phyloP scores from a whole-genome alignment of 2,888 invertebrate genomes.

The Heliconius erato region DNA sequence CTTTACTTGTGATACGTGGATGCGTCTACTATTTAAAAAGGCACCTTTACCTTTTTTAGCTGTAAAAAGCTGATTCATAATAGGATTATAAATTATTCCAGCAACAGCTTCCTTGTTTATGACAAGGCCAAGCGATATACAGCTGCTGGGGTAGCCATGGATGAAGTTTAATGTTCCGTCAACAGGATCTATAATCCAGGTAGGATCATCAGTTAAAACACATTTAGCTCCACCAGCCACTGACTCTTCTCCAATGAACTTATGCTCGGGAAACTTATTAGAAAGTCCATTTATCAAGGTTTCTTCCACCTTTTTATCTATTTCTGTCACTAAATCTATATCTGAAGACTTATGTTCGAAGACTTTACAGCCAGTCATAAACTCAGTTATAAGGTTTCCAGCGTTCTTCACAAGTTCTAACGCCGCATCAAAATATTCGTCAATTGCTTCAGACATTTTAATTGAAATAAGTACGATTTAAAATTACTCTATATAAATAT shows the following conservation, averaged over 20 bases:
- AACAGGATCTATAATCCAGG: conserved; percentile 99
- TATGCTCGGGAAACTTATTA: conserved; percentile 91
- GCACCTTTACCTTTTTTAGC: conserved; percentile 95
- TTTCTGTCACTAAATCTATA: conserved; percentile 98
- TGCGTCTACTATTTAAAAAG: conserved; percentile 91
- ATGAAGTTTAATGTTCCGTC: conserved; percentile 99
- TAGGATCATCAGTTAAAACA: conserved; percentile 94
- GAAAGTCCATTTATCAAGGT: conserved; percentile 91
- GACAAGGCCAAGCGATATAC: conserved; percentile 94
- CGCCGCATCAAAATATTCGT: conserved; percentile 88
- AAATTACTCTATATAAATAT: not conserved
- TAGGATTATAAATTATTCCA: conserved; percentile 97
- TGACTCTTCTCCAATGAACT: conserved; percentile 93
- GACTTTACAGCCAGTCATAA: conserved; percentile 78
- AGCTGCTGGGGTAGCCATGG: conserved; percentile 95
- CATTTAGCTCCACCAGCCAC: conserved; percentile 87
- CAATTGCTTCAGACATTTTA: conserved; percentile 74
- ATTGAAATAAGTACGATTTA: not conserved
- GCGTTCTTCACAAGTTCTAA: conserved; percentile 88
- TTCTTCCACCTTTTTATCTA: conserved; percentile 96
- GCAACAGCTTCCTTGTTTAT: conserved; percentile 88
- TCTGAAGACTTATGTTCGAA: conserved; percentile 92
- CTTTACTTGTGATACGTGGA: conserved; percentile 90
- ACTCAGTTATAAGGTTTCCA: conserved; percentile 85
- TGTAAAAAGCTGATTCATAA: conserved; percentile 94